Evolutionary conservation across 1,140 invertebrate genomes (phyloP), one percentile per base, ranked within the genome.

Genomic region (Ptiloglossa arizonensis): DNA sequence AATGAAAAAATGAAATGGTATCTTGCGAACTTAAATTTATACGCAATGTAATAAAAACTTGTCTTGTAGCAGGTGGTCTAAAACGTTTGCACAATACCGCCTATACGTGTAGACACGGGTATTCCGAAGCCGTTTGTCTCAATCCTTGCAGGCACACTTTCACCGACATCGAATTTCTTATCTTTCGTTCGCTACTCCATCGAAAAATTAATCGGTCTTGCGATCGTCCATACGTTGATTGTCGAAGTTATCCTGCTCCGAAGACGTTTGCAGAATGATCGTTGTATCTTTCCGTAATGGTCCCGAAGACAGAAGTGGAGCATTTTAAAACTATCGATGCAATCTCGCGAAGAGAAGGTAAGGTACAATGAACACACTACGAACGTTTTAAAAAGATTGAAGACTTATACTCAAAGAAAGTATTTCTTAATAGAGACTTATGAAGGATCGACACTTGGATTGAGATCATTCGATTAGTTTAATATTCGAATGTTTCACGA

Each of bases 31-130:
- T 41, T 22, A 59, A 59, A 22, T 57, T 57, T 27, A 29, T 67
- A 46, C 50, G 27, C 19, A 19, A 15, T 29, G 72, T 46, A 67
- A 75, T 75, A 75, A 75, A 75, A 67, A 75, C 67, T 67, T 57
- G 56, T 75, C 72, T 56, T 67, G 63, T 75, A 75, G 72, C 72
- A 75, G 72, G 63, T 75, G 72, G 72, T 75, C 72, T 75, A 75
- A 27, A 41, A 75, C 38, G n/a, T 75, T 57, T 75, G 22, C 52
- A 75, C 63, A 75, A 67, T 74, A 66, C 71, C 8, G 19, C 15
- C 2, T 15, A 27, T 56, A 56, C 27, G 24, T 74, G 56, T 74
- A 74, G 60, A 73, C 17, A 17, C 27, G 22, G 5, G 50, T 66
- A 75, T 57, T 27, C 4, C 52, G 52, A 48, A 68, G 72, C n/a